Percentiles rank a stretch among this genome's conserved stretches.
Evolutionary conservation across 1,140 invertebrate genomes (phyloP).

Genomic region (Drosophila carrolli): DNA sequence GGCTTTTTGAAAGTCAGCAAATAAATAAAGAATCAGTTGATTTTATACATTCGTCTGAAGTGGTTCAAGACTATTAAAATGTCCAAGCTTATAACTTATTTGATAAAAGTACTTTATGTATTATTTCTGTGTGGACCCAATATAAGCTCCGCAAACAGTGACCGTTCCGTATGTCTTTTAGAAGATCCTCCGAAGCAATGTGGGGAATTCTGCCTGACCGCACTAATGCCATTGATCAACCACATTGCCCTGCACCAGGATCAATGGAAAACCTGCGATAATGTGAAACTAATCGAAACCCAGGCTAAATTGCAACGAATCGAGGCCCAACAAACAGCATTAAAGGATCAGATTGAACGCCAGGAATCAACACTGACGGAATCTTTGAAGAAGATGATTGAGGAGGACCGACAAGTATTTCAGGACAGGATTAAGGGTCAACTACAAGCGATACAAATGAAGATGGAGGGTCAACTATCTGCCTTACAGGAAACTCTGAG

Average conservation of each 20-base stretch:
- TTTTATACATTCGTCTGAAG: background rate
- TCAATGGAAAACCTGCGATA: conserved; percentile 6
- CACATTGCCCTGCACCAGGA: conserved; percentile 13
- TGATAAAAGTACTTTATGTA: background rate
- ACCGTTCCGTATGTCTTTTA: background rate
- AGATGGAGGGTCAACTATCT: background rate
- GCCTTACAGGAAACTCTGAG: background rate
- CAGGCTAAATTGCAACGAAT: background rate
- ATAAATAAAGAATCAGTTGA: background rate
- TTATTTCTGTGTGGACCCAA: background rate
- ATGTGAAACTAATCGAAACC: background rate
- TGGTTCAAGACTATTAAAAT: background rate
- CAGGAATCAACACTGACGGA: too few species aligned
- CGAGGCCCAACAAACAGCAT: background rate
- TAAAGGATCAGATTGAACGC: background rate
- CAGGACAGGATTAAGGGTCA: too few species aligned
- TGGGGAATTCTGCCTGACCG: conserved; percentile 3
- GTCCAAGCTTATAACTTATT: background rate
- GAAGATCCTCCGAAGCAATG: conserved; percentile 9
- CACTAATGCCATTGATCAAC: conserved; percentile 6
- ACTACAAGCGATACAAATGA: too few species aligned
- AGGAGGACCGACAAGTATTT: too few species aligned
- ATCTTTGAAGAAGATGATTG: background rate
- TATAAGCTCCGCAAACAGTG: too few species aligned
- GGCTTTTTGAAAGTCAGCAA: too few species aligned